Conservation (phyloP, 2,888 invertebrate genomes). For the Drosophila monieri region DNA sequence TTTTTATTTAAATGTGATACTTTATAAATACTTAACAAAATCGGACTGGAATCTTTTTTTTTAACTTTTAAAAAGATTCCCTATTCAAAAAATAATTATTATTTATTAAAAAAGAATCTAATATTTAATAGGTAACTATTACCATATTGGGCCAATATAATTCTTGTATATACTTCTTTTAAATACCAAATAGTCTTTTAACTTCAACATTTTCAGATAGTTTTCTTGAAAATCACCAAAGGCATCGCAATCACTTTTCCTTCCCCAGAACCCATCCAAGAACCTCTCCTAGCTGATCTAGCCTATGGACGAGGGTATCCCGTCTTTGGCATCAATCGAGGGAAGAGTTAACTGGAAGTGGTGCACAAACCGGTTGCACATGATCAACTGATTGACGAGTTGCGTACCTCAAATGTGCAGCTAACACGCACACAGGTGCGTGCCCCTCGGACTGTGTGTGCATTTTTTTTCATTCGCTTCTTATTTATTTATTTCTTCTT, state of each 20-base stretch:
- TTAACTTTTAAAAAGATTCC: too few species aligned
- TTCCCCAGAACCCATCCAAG: constrained; percentile 4
- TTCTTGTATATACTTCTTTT: too few species aligned
- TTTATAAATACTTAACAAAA: too few species aligned
- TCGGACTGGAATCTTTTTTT: too few species aligned
- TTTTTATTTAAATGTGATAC: too few species aligned
- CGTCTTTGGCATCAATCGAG: constrained; percentile 26
- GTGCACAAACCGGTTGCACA: constrained; percentile 72
- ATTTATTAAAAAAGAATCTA: too few species aligned
- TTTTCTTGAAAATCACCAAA: too few species aligned
- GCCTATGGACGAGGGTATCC: constrained; percentile 26
- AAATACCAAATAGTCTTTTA: too few species aligned
- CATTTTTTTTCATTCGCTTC: constrained; percentile 14
- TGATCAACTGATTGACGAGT: constrained; percentile 75
- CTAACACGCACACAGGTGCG: constrained; percentile 47
- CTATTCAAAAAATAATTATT: too few species aligned
- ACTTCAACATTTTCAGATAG: not conserved
- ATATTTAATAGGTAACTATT: too few species aligned
- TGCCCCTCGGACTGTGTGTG: constrained; percentile 28
- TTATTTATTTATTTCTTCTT: constrained; percentile 27
- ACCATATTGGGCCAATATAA: too few species aligned
- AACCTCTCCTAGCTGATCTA: constrained; percentile 16
- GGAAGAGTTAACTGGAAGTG: constrained; percentile 50
- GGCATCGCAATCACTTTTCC: constrained; percentile 5
- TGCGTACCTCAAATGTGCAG: constrained; percentile 74